These are phyloP conservation scores for Macrotus californicus DNA, from an alignment of 2,113 vertebrate species.

Conservation along the genomic window DNA sequence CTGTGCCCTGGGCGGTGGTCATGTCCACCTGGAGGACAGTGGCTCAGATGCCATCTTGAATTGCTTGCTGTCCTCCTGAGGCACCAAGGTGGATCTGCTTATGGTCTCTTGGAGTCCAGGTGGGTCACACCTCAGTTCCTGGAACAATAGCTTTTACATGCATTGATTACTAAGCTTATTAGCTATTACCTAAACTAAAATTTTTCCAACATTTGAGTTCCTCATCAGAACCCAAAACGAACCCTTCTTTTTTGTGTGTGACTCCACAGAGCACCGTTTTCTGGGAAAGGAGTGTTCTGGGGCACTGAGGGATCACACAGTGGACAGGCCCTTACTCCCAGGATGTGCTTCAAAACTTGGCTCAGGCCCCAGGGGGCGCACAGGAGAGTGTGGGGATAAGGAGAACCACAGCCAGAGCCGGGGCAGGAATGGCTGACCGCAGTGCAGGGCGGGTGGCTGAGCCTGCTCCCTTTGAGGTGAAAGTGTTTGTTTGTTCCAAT, in stretches of 20 bases:
- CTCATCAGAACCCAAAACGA: not conserved
- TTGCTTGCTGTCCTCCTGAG: too few species aligned
- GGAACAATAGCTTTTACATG: too few species aligned
- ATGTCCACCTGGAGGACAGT: too few species aligned
- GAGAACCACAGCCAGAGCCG: not conserved
- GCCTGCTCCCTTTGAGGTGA: not conserved
- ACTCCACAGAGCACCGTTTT: slow-evolving; percentile 27
- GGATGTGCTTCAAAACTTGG: not conserved
- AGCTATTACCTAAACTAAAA: too few species aligned
- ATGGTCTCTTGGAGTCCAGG: too few species aligned
- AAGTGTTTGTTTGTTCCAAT: slow-evolving; percentile 36
- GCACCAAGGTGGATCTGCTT: too few species aligned
- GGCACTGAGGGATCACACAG: not conserved
- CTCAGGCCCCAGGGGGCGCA: not conserved
- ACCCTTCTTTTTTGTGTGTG: not conserved
- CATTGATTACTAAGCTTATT: too few species aligned
- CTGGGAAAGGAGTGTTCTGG: slow-evolving; percentile 13
- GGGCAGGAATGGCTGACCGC: rapidly evolving
- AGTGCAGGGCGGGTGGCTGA: not conserved
- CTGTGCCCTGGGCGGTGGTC: too few species aligned
- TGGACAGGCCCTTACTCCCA: slow-evolving; percentile 1
- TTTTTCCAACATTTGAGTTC: too few species aligned
- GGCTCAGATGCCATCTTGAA: too few species aligned
- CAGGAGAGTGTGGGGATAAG: not conserved
- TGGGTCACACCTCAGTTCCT: too few species aligned